A percentile compares a stretch with the other conserved stretches of the same genome.
Evolutionary conservation across 2,888 invertebrate species (phyloP).

Genomic region (Mythimna lalbum): DNA sequence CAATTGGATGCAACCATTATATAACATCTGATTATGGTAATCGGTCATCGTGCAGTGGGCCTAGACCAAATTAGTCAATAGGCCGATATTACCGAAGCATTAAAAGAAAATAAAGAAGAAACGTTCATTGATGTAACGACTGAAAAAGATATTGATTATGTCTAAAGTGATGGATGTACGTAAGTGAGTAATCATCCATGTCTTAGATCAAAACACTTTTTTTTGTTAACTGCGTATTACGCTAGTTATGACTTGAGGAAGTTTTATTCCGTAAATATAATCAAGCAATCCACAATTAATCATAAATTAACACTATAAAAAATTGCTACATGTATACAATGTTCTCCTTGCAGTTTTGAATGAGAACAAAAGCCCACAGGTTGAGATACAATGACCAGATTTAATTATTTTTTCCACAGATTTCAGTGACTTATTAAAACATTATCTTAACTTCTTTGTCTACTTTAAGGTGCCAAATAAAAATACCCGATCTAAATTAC

Average conservation of each 20-base stretch:
- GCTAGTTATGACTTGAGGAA: not conserved
- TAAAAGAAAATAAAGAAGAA: constrained; percentile 23
- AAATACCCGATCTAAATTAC: constrained; percentile 54
- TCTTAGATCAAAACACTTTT: not conserved
- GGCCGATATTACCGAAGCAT: constrained; percentile 27
- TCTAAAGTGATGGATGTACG: constrained; percentile 5
- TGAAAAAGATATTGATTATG: constrained; percentile 5
- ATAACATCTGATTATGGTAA: constrained; percentile 45
- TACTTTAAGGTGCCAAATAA: constrained; percentile 6
- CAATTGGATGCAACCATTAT: constrained; percentile 46
- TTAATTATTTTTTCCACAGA: not conserved
- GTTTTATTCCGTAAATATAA: too few relatives aligned
- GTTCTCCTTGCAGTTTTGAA: not conserved
- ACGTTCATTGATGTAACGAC: constrained; percentile 3
- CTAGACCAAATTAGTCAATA: constrained; percentile 39
- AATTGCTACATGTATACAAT: not conserved
- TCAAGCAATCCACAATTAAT: not conserved
- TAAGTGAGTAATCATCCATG: constrained; percentile 13
- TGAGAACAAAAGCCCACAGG: not conserved
- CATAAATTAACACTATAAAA: too few relatives aligned
- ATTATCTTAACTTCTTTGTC: not conserved
- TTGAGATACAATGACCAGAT: constrained; percentile 17
- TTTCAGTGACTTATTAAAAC: not conserved
- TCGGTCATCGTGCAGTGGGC: constrained; percentile 9
- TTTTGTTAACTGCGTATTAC: not conserved